Conservation (phyloP, 2,888 invertebrate species). For the Trichogramma dendrolimi region DNA sequence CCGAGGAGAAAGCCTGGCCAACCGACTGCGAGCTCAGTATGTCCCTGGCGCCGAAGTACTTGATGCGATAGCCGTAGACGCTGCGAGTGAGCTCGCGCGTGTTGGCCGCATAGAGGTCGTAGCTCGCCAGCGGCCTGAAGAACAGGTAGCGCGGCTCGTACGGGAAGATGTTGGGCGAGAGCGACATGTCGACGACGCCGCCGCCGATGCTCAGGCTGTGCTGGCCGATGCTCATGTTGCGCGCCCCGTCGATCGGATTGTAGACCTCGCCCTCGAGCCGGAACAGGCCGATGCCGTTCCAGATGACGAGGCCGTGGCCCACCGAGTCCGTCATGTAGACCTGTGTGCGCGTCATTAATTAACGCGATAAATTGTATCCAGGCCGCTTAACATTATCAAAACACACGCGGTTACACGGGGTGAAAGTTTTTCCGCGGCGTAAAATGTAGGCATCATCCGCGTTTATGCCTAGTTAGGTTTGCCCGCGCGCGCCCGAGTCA, state of each 20-base stretch:
- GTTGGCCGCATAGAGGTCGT: slow-evolving; percentile 29
- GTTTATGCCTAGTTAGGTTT: too few relatives aligned
- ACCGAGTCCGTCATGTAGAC: slow-evolving; percentile 37
- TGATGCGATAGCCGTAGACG: slow-evolving; percentile 20
- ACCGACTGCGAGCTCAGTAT: slow-evolving; percentile 31
- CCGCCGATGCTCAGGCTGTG: slow-evolving; percentile 63
- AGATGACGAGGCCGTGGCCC: slow-evolving; percentile 34
- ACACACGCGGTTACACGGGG: too few relatives aligned
- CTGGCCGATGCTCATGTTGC: slow-evolving; percentile 47
- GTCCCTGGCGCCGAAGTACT: slow-evolving; percentile 30
- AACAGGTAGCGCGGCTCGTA: slow-evolving; percentile 30
- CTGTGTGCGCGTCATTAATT: slow-evolving; percentile 16
- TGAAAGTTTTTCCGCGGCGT: too few relatives aligned
- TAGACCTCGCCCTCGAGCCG: slow-evolving; percentile 35
- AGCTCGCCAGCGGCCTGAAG: slow-evolving; percentile 38
- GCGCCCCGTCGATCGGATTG: slow-evolving; percentile 26
- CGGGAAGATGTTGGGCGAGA: slow-evolving; percentile 52
- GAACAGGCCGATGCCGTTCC: slow-evolving; percentile 29
- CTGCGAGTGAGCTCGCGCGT: slow-evolving; percentile 29
- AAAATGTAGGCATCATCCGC: too few relatives aligned
- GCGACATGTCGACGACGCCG: slow-evolving; percentile 64
- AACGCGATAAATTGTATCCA: too few relatives aligned
- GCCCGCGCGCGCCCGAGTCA: too few relatives aligned
- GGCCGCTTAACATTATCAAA: too few relatives aligned
- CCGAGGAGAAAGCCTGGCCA: slow-evolving; percentile 28